Conservation (phyloP, 2,113 vertebrate genomes). For the Chaetops frenatus region DNA sequence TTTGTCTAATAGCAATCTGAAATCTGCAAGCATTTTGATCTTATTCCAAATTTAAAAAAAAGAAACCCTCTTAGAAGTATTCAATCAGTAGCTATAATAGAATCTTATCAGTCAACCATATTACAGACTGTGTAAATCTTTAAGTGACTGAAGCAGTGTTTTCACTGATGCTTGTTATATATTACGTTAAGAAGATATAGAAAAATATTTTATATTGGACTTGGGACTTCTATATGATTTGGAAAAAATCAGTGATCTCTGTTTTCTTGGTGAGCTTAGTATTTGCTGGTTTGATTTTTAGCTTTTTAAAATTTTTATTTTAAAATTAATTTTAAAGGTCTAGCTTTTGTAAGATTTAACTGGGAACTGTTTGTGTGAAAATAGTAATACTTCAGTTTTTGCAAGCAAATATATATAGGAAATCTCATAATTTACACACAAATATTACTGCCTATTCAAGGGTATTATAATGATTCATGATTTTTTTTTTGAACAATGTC, state of each 20-base stretch:
- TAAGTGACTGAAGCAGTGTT: neutral
- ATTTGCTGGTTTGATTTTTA: neutral
- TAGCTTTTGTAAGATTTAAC: neutral
- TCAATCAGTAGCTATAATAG: slow-evolving; percentile 47
- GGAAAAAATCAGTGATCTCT: neutral
- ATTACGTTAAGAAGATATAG: neutral
- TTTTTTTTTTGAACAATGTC: neutral
- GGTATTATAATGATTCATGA: neutral
- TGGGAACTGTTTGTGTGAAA: neutral
- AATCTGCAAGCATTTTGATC: slow-evolving; percentile 70
- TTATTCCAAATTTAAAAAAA: slow-evolving; percentile 57
- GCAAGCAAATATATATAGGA: neutral
- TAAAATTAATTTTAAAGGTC: neutral
- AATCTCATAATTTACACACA: neutral
- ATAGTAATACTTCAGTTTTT: neutral
- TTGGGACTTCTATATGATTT: neutral
- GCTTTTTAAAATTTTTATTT: neutral
- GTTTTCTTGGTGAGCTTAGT: neutral
- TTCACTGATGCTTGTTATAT: neutral
- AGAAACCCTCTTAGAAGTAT: slow-evolving; percentile 13
- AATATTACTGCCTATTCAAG: neutral
- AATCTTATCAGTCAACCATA: slow-evolving; percentile 54
- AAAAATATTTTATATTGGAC: neutral
- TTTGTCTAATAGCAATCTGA: slow-evolving; percentile 68
- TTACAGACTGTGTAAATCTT: slow-evolving; percentile 41